A percentile compares a stretch with the other conserved stretches of the same genome.
These are phyloP conservation scores for Orientallactaga sibirica DNA, from an alignment of 2,797 vertebrate species.

Conservation along the genomic window DNA sequence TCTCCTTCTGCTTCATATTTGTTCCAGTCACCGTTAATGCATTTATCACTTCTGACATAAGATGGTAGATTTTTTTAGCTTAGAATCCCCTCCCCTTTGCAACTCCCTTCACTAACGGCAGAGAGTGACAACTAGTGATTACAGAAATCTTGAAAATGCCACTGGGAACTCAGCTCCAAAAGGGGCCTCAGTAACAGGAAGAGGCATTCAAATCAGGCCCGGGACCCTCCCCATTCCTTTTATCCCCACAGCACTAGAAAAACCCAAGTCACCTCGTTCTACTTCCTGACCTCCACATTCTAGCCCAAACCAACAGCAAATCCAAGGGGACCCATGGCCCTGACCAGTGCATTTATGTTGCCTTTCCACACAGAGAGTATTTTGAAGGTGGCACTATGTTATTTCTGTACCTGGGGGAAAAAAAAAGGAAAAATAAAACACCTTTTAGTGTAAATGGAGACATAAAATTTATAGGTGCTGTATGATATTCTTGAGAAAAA, in stretches of 20 bases:
- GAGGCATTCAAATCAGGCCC: conserved; percentile 76
- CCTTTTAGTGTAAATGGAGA: conserved; percentile 43
- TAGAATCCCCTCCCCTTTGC: conserved; percentile 81
- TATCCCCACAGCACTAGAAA: conserved; percentile 75
- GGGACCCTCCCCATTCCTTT: conserved; percentile 67
- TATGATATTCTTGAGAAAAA: conserved; percentile 12
- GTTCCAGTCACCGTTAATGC: conserved; percentile 76
- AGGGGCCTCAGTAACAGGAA: conserved; percentile 80
- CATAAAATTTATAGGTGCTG: conserved; percentile 40
- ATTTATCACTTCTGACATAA: conserved; percentile 84
- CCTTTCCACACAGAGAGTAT: conserved; percentile 53
- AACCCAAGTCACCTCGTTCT: conserved; percentile 78
- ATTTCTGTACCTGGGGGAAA: conserved; percentile 60
- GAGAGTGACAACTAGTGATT: conserved; percentile 84
- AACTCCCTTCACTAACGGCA: conserved; percentile 80
- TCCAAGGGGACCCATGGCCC: conserved; percentile 31
- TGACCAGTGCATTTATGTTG: conserved; percentile 18
- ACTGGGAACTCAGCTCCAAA: conserved; percentile 83
- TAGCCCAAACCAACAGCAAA: conserved; percentile 73
- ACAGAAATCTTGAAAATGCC: conserved; percentile 87
- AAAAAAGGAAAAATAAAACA: not conserved
- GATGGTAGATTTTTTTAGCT: conserved; percentile 71
- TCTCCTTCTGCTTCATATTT: conserved; percentile 71
- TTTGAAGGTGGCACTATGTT: conserved; percentile 70
- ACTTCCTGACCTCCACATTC: conserved; percentile 72